Percentiles rank a stretch among this genome's conserved stretches.
These are phyloP conservation scores for Sebastes trivittatus DNA, from an alignment of 2,797 vertebrate species.

Conservation along the genomic window DNA sequence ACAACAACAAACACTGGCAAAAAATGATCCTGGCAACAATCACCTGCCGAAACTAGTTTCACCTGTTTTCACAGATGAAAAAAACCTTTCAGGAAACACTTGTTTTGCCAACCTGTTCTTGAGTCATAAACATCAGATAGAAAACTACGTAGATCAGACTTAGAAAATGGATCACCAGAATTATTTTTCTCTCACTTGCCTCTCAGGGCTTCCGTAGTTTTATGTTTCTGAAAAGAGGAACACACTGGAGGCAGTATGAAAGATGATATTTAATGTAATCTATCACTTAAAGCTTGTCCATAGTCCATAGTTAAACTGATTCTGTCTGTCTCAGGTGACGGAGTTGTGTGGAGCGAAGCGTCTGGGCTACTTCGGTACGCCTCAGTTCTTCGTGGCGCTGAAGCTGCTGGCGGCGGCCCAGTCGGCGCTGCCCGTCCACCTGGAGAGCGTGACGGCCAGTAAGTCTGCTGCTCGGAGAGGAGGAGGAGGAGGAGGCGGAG, in stretches of 20 bases:
- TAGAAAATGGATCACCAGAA: no score
- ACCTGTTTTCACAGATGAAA: no score
- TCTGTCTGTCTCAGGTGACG: conserved; percentile 83
- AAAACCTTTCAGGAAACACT: no score
- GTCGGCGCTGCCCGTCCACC: conserved; percentile 87
- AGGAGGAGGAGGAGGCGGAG: conserved; percentile 44
- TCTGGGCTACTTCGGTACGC: conserved; percentile 90
- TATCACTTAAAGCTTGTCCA: background rate
- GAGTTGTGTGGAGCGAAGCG: conserved; percentile 93
- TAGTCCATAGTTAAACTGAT: background rate
- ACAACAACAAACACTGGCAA: no score
- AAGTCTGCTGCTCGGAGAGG: conserved; percentile 72
- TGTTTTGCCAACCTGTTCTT: no score
- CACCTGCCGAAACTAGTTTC: no score
- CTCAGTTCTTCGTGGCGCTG: conserved; percentile 93
- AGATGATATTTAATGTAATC: background rate
- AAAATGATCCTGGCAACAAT: no score
- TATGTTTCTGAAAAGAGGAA: background rate
- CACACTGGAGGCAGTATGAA: background rate
- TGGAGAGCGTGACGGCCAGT: conserved; percentile 91
- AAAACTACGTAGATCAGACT: no score
- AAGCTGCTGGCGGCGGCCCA: conserved; percentile 94
- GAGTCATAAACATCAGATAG: no score
- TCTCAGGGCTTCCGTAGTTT: no score
- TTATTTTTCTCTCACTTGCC: no score